phyloP scores from a whole-genome alignment of 1,140 invertebrate genomes.

The Drosophila kanapiae region DNA sequence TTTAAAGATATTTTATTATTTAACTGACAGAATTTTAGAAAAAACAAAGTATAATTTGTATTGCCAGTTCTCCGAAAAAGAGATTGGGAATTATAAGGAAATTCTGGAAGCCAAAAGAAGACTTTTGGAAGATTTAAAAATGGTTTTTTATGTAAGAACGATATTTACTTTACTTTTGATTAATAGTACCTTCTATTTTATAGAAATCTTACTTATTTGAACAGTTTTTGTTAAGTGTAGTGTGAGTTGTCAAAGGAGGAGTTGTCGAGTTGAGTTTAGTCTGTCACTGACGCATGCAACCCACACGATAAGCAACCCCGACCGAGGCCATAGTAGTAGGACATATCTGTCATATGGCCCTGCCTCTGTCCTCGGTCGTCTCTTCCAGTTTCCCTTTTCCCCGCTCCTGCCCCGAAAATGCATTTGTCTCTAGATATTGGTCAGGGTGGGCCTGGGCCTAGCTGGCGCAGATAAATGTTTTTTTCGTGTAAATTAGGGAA shows the following conservation, averaged over 20 bases:
- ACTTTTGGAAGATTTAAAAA: too few species aligned
- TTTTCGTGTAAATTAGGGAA: slow-evolving; percentile 61
- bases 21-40: not conserved
- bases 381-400: slow-evolving; percentile 9
- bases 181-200: not conserved
- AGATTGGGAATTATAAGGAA: not conserved
- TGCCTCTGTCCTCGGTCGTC: slow-evolving; percentile 27
- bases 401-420: slow-evolving; percentile 20
- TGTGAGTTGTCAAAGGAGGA: slow-evolving; percentile 7
- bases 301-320: slow-evolving; percentile 59
- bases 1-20: too few species aligned
- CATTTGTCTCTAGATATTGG: slow-evolving; percentile 41
- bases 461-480: slow-evolving; percentile 32
- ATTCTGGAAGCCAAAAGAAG: not conserved
- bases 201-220: not conserved
- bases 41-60: too few species aligned
- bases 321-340: slow-evolving; percentile 63
- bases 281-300: slow-evolving; percentile 47
- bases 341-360: slow-evolving; percentile 50
- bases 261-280: slow-evolving; percentile 44
- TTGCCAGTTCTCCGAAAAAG: not conserved
- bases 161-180: not conserved
- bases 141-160: not conserved
- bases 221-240: not conserved
- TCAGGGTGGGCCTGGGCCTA: slow-evolving; percentile 34